Percentiles rank a stretch among this genome's conserved stretches.
phyloP scores from a whole-genome alignment of 37 sponge, comb jelly and placozoan species.

The Spongia lamella region DNA sequence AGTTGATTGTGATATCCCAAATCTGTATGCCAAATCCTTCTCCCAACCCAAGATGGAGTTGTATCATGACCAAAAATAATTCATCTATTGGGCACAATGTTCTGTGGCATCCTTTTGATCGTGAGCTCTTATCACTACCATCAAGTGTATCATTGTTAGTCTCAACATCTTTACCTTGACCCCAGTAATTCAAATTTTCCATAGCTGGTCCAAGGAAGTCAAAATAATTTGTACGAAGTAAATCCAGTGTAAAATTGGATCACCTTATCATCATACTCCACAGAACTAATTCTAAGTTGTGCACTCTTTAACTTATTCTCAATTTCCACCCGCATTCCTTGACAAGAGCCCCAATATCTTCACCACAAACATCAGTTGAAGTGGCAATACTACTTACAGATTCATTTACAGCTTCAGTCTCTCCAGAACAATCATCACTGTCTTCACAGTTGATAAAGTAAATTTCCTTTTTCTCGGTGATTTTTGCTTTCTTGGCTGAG shows the following conservation, averaged over 20 bases:
- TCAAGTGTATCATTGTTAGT: conserved; percentile 12
- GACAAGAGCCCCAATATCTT: too few relatives aligned
- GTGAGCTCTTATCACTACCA: too few relatives aligned
- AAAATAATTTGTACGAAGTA: conserved; percentile 16
- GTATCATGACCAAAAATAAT: conserved; percentile 19
- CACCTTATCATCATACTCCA: conserved; percentile 20
- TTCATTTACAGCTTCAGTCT: too few relatives aligned
- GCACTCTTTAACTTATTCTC: too few relatives aligned
- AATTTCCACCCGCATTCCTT: too few relatives aligned
- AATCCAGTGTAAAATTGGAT: conserved; percentile 55
- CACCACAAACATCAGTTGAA: too few relatives aligned
- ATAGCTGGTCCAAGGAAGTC: conserved; percentile 24
- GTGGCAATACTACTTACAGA: too few relatives aligned
- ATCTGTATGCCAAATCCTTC: conserved; percentile 32
- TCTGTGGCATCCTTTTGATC: conserved; percentile 30
- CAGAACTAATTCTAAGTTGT: neutral
- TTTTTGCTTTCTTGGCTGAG: neutral
- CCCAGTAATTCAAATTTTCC: conserved; percentile 20
- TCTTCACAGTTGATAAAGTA: too few relatives aligned
- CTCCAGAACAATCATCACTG: too few relatives aligned
- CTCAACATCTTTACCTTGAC: neutral
- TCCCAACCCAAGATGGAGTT: conserved; percentile 20
- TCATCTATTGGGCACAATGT: conserved; percentile 24
- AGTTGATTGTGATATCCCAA: conserved; percentile 26
- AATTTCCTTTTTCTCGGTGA: too few relatives aligned